Conservation (phyloP, 2,113 vertebrate genomes). For the Struthio camelus region DNA sequence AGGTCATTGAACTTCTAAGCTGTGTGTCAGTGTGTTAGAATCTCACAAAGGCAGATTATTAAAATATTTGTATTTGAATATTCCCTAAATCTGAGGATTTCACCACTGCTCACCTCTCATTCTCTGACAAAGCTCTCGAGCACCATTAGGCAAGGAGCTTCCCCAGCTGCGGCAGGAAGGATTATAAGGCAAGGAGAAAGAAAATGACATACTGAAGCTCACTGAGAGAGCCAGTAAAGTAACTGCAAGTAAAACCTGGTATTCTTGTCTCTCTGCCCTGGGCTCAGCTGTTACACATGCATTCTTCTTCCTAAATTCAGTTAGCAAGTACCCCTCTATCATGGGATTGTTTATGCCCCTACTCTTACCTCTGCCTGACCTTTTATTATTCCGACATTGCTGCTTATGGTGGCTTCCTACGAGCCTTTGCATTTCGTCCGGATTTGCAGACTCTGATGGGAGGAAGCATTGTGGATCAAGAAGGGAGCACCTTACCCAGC, state of each 20-base stretch:
- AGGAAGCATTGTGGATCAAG: background rate
- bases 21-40: background rate
- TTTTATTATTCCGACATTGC: fast-evolving
- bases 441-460: background rate
- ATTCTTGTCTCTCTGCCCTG: background rate
- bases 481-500: background rate
- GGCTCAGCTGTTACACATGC: background rate
- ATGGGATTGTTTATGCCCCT: background rate
- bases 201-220: background rate
- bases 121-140: background rate
- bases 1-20: background rate
- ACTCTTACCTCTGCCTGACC: fast-evolving
- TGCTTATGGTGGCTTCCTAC: background rate
- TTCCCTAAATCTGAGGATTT: background rate
- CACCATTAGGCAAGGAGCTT: background rate
- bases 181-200: fast-evolving
- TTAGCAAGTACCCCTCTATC: background rate
- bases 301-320: fast-evolving
- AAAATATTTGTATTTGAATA: background rate
- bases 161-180: fast-evolving
- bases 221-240: background rate
- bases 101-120: background rate
- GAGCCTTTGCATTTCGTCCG: background rate
- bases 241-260: background rate
- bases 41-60: background rate